Conservation (phyloP, 2,888 invertebrate genomes). For the Eupithecia inturbata region DNA sequence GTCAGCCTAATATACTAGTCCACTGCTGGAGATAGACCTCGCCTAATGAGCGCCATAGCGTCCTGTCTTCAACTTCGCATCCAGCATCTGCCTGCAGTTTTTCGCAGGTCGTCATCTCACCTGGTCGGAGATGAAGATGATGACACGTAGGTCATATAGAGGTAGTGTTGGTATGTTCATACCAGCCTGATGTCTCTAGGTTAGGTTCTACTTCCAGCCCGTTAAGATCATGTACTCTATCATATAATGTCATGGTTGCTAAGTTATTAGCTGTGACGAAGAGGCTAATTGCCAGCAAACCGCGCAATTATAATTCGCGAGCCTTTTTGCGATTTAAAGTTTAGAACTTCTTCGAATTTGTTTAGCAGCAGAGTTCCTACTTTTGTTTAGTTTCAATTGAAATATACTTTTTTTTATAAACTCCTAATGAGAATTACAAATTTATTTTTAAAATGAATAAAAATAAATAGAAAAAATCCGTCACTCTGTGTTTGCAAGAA, state of each 20-base stretch:
- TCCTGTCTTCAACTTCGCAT: no score
- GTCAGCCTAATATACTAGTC: no score
- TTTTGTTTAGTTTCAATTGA: background rate
- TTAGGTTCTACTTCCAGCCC: no score
- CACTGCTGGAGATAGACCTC: no score
- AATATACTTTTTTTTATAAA: background rate
- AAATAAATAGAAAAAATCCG: no score
- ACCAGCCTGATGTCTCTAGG: no score
- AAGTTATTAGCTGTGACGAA: slow-evolving; percentile 29
- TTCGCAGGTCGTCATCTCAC: background rate
- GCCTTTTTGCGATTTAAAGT: slow-evolving; percentile 30
- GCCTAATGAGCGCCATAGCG: no score
- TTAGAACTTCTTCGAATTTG: slow-evolving; percentile 42
- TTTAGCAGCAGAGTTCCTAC: background rate
- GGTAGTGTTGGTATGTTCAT: no score
- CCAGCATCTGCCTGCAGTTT: background rate
- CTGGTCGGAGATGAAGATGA: background rate
- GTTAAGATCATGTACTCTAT: no score
- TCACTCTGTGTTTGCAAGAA: background rate
- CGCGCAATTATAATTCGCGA: slow-evolving; percentile 39
- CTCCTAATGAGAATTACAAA: background rate
- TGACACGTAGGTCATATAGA: no score
- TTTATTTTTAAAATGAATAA: no score
- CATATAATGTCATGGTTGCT: background rate
- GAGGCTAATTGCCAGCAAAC: slow-evolving; percentile 51